A percentile compares a stretch with the other conserved stretches of the same genome.
These are phyloP conservation scores for Thunnus maccoyii DNA, from an alignment of 2,113 vertebrate genomes.

Conservation along the genomic window DNA sequence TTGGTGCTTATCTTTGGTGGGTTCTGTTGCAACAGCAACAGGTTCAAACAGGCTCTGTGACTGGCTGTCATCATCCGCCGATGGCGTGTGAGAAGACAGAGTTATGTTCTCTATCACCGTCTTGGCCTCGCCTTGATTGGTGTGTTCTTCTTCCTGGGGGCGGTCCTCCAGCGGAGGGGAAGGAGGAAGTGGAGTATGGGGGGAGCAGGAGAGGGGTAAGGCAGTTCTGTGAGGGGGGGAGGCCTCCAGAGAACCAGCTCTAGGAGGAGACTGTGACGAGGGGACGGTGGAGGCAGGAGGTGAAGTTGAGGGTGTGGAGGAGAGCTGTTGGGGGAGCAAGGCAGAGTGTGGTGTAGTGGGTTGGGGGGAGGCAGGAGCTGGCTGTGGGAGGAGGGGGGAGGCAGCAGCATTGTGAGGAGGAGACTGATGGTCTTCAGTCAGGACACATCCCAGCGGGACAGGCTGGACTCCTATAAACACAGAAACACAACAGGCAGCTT, in stretches of 20 bases:
- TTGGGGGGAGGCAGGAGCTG: constrained; percentile 3
- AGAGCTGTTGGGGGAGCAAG: not conserved
- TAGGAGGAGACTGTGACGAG: not conserved
- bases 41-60: constrained; percentile 35
- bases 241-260: constrained; percentile 41
- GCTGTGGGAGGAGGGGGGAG: not conserved
- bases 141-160: not conserved
- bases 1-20: constrained; percentile 54
- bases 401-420: not conserved
- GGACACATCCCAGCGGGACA: not conserved
- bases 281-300: not conserved
- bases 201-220: constrained; percentile 25
- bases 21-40: not conserved
- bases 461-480: constrained; percentile 46
- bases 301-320: not conserved
- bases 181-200: not conserved
- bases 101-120: not conserved
- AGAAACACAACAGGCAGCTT: constrained; percentile 1
- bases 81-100: not conserved
- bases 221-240: constrained; percentile 16
- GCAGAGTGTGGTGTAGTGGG: not conserved
- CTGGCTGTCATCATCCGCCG: constrained; percentile 12
- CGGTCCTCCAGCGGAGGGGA: not conserved
- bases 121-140: not conserved
- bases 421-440: constrained; percentile 3